Percentiles rank a stretch among this genome's conserved stretches.
These are phyloP conservation scores for Sebastes schlegelii DNA, from an alignment of 2,113 vertebrate species.

Conservation along the genomic window DNA sequence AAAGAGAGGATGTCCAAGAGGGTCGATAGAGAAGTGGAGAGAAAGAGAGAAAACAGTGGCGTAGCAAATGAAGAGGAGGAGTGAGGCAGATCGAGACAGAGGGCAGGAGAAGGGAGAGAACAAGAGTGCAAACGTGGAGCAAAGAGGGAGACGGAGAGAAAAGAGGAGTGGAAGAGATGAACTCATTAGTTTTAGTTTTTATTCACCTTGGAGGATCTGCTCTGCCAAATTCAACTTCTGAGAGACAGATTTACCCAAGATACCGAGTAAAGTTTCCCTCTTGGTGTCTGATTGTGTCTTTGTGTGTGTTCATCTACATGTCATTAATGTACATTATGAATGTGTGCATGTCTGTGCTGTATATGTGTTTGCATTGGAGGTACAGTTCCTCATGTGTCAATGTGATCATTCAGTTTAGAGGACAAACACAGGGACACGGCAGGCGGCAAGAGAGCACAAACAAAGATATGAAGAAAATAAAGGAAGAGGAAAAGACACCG, in stretches of 20 bases:
- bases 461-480: slow-evolving; percentile 36
- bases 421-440: slow-evolving; percentile 54
- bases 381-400: slow-evolving; percentile 43
- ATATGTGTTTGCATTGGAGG: neutral
- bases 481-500: slow-evolving; percentile 22
- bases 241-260: slow-evolving; percentile 55
- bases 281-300: slow-evolving; percentile 14
- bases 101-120: slow-evolving; percentile 20
- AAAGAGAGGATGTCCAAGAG: slow-evolving; percentile 66
- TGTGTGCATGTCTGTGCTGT: slow-evolving; percentile 19
- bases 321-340: slow-evolving; percentile 8
- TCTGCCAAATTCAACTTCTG: slow-evolving; percentile 56
- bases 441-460: slow-evolving; percentile 21
- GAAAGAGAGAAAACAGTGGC: neutral
- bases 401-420: slow-evolving; percentile 67
- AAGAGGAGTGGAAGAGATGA: slow-evolving; percentile 45
- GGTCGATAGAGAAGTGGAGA: slow-evolving; percentile 24
- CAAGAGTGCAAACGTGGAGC: slow-evolving; percentile 48
- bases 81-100: slow-evolving; percentile 34
- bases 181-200: slow-evolving; percentile 68
- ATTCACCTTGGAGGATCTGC: slow-evolving; percentile 33
- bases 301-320: neutral
- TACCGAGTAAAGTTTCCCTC: slow-evolving; percentile 32
- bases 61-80: slow-evolving; percentile 12
- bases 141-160: slow-evolving; percentile 20